Base-by-base conservation (phyloP, 2,797 vertebrate species). In the Gymnothorax javanicus region DNA sequence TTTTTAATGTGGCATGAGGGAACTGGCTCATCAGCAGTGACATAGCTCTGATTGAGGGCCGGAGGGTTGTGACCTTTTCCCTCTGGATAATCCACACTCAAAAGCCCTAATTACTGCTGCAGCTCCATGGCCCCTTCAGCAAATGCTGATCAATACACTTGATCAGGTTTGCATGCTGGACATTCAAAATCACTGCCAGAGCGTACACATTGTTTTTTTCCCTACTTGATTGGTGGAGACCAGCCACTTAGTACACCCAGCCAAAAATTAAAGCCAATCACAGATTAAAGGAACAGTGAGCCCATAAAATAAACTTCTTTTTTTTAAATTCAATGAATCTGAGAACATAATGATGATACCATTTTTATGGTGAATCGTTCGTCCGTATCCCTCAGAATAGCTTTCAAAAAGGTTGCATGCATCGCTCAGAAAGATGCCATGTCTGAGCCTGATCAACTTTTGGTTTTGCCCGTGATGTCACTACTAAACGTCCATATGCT, bases 31-130 rank as follows among this genome's bases (percentile, higher is more conserved):
- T 81, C 77, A 50, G 56, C 56, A 5, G 20, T n/a, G 75, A 79
- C 75, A 17, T 8, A 8, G 50, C 77, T 23, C 20, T 54, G 20
- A 56, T 56, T 81, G 77, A 81, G 77, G 77, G 50, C n/a, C 96
- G 95, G 96, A 96, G 96, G 96, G 96, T 95, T 96, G 96, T 97
- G 96, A 97, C 96, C 96, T 96, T 96, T 97, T 95, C 95, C 96
- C 94, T 93, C 94, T 95, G 95, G 95, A 96, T 97, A 96, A 97
- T 96, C 96, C 96, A 96, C 96, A 96, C 94, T 95, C 84, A 96
- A 96, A 96, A 96, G 94, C 95, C 95, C 96, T 97, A 97, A 97
- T 97, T 96, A 96, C 96, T 96, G 96, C 96, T 92, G 94, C 93
- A 93, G 95, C 95, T 96, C 95, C 94, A 95, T 92, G 90, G 86